These are phyloP conservation scores for Sanderia malayensis DNA, from an alignment of 30 jellyfish, hydroid and myxozoan genomes.

Conservation along the genomic window DNA sequence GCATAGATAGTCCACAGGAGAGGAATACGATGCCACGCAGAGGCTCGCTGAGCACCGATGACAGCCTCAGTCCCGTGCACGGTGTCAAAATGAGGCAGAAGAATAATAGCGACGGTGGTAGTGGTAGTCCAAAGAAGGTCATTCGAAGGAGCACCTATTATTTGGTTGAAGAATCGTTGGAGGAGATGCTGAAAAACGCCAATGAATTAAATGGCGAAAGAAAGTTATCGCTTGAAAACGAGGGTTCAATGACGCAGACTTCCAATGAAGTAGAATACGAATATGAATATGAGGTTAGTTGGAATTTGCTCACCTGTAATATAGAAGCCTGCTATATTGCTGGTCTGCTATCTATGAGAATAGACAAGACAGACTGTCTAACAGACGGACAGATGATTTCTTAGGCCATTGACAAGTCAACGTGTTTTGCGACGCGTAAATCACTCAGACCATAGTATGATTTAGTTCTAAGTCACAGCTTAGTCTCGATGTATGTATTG, in stretches of 20 bases:
- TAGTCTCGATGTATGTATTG: no score
- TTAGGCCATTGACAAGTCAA: no score
- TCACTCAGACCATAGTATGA: no score
- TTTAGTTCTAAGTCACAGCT: no score
- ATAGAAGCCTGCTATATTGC: no score
- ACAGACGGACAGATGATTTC: no score
- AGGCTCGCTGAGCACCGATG: slow-evolving; percentile 50
- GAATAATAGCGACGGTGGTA: slow-evolving; percentile 45
- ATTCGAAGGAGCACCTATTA: slow-evolving; percentile 54
- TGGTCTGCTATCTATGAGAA: no score
- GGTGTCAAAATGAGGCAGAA: slow-evolving; percentile 71
- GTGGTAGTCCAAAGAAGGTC: slow-evolving; percentile 50
- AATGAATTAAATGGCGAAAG: slow-evolving; percentile 33
- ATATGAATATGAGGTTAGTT: slow-evolving; percentile 91
- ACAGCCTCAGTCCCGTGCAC: slow-evolving; percentile 66
- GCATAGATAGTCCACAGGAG: slow-evolving; percentile 8
- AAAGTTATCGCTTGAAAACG: slow-evolving; percentile 27
- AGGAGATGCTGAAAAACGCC: slow-evolving; percentile 18
- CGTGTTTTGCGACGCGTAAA: no score
- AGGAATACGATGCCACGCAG: slow-evolving; percentile 4
- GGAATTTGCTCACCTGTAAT: no score
- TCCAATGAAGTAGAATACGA: slow-evolving; percentile 80
- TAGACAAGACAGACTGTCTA: no score
- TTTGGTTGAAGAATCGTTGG: slow-evolving; percentile 49
- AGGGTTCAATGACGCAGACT: slow-evolving; percentile 31